Conservation (phyloP, 1,140 invertebrate genomes). For the Chironomus striatipennis region DNA sequence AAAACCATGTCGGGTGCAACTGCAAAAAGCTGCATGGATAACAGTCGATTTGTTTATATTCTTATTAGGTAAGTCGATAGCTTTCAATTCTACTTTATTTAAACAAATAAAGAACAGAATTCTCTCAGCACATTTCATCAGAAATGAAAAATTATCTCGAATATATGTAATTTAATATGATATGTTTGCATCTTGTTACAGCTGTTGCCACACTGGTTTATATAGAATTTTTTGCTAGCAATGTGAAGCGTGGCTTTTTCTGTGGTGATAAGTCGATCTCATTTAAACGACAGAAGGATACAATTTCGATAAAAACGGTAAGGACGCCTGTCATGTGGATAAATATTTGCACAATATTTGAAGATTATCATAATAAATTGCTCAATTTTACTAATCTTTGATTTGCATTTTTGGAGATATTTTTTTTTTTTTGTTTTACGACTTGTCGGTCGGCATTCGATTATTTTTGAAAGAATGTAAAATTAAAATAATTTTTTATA, state of each 20-base stretch:
- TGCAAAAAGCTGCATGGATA: background rate
- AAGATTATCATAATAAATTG: too few relatives aligned
- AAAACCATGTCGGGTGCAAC: background rate
- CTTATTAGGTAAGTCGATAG: background rate
- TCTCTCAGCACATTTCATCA: background rate
- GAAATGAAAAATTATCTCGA: background rate
- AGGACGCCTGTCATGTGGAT: too few relatives aligned
- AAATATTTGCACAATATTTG: too few relatives aligned
- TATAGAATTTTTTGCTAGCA: constrained; percentile 12
- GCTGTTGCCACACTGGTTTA: background rate
- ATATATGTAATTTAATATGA: background rate
- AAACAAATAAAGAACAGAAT: constrained; percentile 9
- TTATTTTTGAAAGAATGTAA: too few relatives aligned
- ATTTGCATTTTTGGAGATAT: too few relatives aligned
- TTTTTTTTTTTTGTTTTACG: too few relatives aligned
- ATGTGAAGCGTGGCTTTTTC: constrained; percentile 18
- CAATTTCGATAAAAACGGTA: background rate
- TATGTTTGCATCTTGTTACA: background rate
- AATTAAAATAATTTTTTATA: too few relatives aligned
- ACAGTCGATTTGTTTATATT: constrained; percentile 17
- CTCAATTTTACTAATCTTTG: too few relatives aligned
- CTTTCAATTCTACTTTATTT: background rate
- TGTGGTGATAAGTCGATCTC: background rate
- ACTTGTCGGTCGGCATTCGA: too few relatives aligned
- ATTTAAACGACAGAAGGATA: background rate